Evolutionary conservation across 2,888 invertebrate genomes (phyloP).

Genomic region (Eilema griseolum): DNA sequence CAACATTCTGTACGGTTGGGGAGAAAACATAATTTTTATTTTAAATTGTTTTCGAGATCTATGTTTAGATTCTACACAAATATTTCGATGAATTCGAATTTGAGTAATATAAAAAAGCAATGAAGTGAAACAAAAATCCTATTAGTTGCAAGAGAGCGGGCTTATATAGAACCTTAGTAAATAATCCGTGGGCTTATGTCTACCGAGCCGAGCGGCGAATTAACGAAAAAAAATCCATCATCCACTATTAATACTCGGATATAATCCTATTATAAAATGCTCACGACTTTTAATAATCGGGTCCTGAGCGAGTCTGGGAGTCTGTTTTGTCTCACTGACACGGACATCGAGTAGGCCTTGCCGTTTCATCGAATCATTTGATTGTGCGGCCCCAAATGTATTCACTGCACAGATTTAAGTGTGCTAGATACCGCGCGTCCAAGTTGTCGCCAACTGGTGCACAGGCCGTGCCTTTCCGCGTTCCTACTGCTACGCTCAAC

Average conservation of each 20-base stretch:
- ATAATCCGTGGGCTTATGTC: conserved; percentile 2
- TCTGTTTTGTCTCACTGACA: not conserved
- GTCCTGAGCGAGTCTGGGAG: not conserved
- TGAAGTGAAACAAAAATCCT: not conserved
- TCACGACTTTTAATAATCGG: conserved; percentile 4
- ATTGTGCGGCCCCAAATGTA: not conserved
- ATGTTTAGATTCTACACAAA: not conserved
- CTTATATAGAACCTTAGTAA: not conserved
- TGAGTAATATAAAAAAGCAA: not conserved
- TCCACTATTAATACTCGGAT: not conserved
- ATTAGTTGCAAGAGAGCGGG: conserved; percentile 4
- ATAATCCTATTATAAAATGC: conserved; percentile 2
- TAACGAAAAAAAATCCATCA: not conserved
- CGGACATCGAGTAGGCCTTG: not conserved
- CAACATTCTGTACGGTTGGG: no score
- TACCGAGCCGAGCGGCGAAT: not conserved
- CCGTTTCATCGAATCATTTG: not conserved
- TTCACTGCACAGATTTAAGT: not conserved
- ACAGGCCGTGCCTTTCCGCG: not conserved
- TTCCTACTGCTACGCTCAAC: not conserved
- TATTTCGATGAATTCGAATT: not conserved
- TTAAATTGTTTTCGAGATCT: not conserved
- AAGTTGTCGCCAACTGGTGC: not conserved
- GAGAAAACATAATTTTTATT: no score
- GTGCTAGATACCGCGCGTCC: not conserved